Evolutionary conservation across 2,113 vertebrate genomes (phyloP).

Genomic region (Anas platyrhynchos): DNA sequence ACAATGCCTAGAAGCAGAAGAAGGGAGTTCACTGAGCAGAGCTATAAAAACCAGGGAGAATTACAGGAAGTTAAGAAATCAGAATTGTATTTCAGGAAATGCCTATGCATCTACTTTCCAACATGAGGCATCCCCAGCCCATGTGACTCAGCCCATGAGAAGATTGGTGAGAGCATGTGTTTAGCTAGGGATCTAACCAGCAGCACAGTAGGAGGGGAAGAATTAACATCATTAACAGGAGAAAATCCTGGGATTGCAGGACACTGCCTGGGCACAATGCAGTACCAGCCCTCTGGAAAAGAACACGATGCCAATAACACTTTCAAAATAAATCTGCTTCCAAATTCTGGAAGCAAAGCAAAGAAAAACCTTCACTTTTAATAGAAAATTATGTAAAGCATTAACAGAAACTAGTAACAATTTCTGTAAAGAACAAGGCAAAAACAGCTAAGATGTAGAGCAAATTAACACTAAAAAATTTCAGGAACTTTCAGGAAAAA

Average conservation of each 20-base stretch:
- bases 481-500: not conserved
- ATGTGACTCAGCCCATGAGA: not conserved
- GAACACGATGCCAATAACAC: not conserved
- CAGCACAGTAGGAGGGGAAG: not conserved
- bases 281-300: not conserved
- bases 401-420: not conserved
- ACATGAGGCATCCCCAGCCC: not conserved
- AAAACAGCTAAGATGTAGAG: not conserved
- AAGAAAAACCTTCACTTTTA: not conserved
- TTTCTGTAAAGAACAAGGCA: not conserved
- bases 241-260: not conserved
- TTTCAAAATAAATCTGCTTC: not conserved
- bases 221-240: not conserved
- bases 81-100: not conserved
- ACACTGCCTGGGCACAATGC: not conserved
- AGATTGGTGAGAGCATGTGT: not conserved
- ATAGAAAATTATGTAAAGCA: not conserved
- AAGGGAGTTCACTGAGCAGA: not conserved
- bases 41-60: not conserved
- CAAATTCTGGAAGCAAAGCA: not conserved
- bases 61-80: not conserved
- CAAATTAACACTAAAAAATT: not conserved
- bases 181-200: not conserved
- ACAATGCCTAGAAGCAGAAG: not conserved
- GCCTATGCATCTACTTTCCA: not conserved